Evolutionary conservation across 1,140 invertebrate species (phyloP).

Genomic region (Teleopsis dalmanni): DNA sequence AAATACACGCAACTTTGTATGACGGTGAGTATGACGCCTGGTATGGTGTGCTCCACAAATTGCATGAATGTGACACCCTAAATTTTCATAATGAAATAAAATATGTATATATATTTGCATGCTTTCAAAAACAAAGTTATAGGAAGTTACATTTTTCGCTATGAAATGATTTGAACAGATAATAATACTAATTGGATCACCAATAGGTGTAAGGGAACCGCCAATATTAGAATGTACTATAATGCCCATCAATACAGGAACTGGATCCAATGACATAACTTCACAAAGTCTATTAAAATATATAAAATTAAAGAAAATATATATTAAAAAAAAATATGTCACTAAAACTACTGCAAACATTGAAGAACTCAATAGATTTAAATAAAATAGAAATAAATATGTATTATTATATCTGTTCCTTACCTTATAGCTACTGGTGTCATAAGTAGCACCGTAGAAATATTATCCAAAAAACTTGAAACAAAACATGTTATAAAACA

Average conservation of each 20-base stretch:
- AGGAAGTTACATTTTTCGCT: slow-evolving; percentile 47
- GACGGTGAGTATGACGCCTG: slow-evolving; percentile 56
- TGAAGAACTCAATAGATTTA: not conserved
- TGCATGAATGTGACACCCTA: slow-evolving; percentile 63
- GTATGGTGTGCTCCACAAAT: slow-evolving; percentile 62
- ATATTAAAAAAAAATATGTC: no score
- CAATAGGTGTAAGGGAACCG: slow-evolving; percentile 68
- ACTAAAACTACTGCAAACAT: not conserved
- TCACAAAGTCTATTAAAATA: slow-evolving; percentile 59
- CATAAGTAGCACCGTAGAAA: slow-evolving; percentile 69
- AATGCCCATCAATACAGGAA: slow-evolving; percentile 60
- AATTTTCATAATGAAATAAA: not conserved
- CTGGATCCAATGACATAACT: slow-evolving; percentile 69
- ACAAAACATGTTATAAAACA: slow-evolving; percentile 64
- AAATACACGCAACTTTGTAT: slow-evolving; percentile 55
- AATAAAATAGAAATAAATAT: not conserved
- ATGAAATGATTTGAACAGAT: slow-evolving; percentile 64
- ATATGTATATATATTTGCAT: slow-evolving; percentile 10
- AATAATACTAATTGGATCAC: slow-evolving; percentile 77
- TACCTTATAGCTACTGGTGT: slow-evolving; percentile 68
- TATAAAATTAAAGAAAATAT: no score
- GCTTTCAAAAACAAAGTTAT: not conserved
- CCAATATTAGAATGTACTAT: slow-evolving; percentile 75
- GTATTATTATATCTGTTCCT: slow-evolving; percentile 3
- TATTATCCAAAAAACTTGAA: slow-evolving; percentile 71